A percentile compares a stretch with the other conserved stretches of the same genome.
These are phyloP conservation scores for Homalodisca vitripennis DNA, from an alignment of 1,140 invertebrate species.

Conservation along the genomic window DNA sequence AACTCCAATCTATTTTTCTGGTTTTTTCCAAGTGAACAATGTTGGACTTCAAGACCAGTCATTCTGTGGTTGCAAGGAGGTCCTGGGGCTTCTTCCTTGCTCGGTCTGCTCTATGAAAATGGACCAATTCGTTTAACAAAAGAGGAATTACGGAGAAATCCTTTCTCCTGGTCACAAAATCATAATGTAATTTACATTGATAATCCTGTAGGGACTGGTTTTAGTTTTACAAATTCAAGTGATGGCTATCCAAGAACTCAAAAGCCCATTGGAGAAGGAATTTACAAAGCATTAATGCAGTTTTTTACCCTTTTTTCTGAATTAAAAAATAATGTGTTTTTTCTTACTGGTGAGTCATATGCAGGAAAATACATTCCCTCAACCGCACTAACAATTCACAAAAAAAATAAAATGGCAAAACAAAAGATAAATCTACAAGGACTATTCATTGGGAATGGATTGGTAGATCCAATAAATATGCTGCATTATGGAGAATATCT, in stretches of 20 bases:
- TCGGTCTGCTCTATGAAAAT: conserved; percentile 71
- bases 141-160: conserved; percentile 53
- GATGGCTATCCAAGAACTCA: conserved; percentile 33
- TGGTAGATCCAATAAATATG: conserved; percentile 79
- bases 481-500: conserved; percentile 74
- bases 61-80: conserved; percentile 76
- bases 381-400: conserved; percentile 53
- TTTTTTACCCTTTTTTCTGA: conserved; percentile 64
- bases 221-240: conserved; percentile 62
- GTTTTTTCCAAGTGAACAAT: conserved; percentile 66
- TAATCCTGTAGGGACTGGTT: conserved; percentile 83
- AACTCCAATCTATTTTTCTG: conserved; percentile 71
- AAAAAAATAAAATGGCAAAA: conserved; percentile 57
- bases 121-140: conserved; percentile 30
- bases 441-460: conserved; percentile 82
- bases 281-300: conserved; percentile 65
- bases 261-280: conserved; percentile 57
- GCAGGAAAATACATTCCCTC: conserved; percentile 58
- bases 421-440: conserved; percentile 64
- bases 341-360: conserved; percentile 56
- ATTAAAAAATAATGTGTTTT: conserved; percentile 39
- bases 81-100: conserved; percentile 67
- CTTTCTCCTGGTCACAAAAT: conserved; percentile 70
- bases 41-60: conserved; percentile 56
- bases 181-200: conserved; percentile 84